These are phyloP conservation scores for Lasioglossum zephyrum DNA, from an alignment of 2,888 invertebrate species.

Conservation along the genomic window DNA sequence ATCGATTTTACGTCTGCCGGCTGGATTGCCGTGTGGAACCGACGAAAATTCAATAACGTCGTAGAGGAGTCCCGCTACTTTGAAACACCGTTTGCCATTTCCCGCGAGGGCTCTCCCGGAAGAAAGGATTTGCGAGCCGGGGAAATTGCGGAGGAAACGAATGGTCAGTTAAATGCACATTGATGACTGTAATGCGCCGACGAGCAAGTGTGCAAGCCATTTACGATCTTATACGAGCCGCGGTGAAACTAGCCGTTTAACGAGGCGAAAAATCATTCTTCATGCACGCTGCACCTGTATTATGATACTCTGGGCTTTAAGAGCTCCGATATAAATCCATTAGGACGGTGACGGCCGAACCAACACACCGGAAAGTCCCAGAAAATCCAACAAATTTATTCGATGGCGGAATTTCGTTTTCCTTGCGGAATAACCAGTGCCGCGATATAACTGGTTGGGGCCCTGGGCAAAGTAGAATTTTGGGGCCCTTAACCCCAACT, in stretches of 20 bases:
- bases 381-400: background rate
- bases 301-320: background rate
- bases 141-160: constrained; percentile 8
- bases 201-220: background rate
- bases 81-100: background rate
- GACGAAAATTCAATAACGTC: constrained; percentile 19
- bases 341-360: background rate
- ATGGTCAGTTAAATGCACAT: background rate
- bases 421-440: background rate
- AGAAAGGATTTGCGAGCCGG: background rate
- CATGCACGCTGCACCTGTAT: background rate
- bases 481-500: no score
- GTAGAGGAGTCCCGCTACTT: background rate
- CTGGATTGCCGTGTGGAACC: constrained; percentile 11
- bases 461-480: no score
- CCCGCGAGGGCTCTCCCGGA: background rate
- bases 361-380: background rate
- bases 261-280: background rate
- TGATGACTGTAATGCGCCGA: background rate
- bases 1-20: constrained; percentile 48
- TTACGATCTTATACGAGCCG: background rate
- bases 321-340: background rate
- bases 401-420: background rate
- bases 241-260: background rate
- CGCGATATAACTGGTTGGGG: no score